Percentiles rank a stretch among this genome's conserved stretches.
phyloP scores from a whole-genome alignment of 2,888 invertebrate species.

The Stenoptilia bipunctidactyla region DNA sequence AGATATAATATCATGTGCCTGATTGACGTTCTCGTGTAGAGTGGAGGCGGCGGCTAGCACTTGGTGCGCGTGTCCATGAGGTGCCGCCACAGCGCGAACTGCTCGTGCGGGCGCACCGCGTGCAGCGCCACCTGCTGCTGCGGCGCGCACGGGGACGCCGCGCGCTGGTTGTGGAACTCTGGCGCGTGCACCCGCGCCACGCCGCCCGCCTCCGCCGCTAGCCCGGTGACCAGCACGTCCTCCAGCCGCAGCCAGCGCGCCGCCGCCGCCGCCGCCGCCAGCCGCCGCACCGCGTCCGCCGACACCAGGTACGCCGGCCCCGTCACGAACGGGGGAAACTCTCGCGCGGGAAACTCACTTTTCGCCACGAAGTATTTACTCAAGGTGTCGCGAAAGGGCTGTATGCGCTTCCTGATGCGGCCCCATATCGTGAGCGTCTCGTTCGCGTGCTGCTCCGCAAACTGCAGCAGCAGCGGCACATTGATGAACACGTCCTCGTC shows the following conservation, averaged over 20 bases:
- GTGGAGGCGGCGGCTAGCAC: not conserved
- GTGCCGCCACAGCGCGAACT: constrained; percentile 69
- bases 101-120: constrained; percentile 90
- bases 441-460: constrained; percentile 71
- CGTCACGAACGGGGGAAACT: constrained; percentile 91
- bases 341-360: constrained; percentile 77
- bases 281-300: constrained; percentile 77
- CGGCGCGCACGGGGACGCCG: constrained; percentile 84
- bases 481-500: constrained; percentile 94
- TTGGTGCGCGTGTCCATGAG: constrained; percentile 2
- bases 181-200: constrained; percentile 79
- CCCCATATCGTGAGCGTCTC: constrained; percentile 85
- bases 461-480: constrained; percentile 77
- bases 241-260: constrained; percentile 85
- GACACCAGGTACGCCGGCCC: constrained; percentile 92
- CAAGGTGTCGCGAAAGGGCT: constrained; percentile 85
- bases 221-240: constrained; percentile 88
- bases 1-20: too few relatives aligned
- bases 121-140: constrained; percentile 87
- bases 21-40: too few relatives aligned
- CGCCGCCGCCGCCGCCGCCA: constrained; percentile 76
- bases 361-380: constrained; percentile 91
- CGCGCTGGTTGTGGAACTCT: constrained; percentile 84
- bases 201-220: constrained; percentile 78
- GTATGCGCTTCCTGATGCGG: constrained; percentile 79